Conservation (phyloP, 2,113 vertebrate genomes). For the Epinephelus lanceolatus region DNA sequence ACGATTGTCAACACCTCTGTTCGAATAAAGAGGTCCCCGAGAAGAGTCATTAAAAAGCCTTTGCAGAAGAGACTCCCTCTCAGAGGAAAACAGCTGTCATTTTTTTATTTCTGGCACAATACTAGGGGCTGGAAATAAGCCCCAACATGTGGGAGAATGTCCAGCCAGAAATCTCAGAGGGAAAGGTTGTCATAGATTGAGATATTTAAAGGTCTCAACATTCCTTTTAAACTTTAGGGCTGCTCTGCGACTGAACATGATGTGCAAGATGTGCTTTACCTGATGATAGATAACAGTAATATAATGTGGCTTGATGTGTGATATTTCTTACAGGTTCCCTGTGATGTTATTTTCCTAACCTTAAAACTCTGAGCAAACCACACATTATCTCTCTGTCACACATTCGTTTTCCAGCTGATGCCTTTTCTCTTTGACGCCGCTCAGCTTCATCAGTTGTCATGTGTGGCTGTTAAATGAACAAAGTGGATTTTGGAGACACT, state of each 20-base stretch:
- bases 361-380: not conserved
- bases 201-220: constrained; percentile 64
- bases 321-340: no score
- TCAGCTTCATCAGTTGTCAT: constrained; percentile 19
- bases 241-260: not conserved
- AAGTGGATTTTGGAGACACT: constrained; percentile 56
- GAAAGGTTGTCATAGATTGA: constrained; percentile 57
- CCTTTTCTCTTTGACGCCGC: not conserved
- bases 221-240: constrained; percentile 35
- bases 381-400: constrained; percentile 7
- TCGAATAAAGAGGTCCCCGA: constrained; percentile 24
- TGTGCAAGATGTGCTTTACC: constrained; percentile 7
- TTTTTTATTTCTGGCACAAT: constrained; percentile 76
- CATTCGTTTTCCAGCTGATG: not conserved
- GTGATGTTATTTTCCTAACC: not conserved
- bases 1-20: constrained; percentile 51
- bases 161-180: constrained; percentile 66
- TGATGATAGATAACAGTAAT: constrained; percentile 18
- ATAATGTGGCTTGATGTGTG: not conserved
- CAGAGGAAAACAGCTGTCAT: constrained; percentile 77
- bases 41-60: constrained; percentile 44
- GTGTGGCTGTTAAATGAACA: constrained; percentile 19
- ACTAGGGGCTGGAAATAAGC: constrained; percentile 65
- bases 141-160: constrained; percentile 75
- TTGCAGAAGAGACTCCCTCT: constrained; percentile 48